Percentiles rank a stretch among this genome's conserved stretches.
phyloP scores from a whole-genome alignment of 2,888 invertebrate genomes.

The Trypoxylon attenuatum region DNA sequence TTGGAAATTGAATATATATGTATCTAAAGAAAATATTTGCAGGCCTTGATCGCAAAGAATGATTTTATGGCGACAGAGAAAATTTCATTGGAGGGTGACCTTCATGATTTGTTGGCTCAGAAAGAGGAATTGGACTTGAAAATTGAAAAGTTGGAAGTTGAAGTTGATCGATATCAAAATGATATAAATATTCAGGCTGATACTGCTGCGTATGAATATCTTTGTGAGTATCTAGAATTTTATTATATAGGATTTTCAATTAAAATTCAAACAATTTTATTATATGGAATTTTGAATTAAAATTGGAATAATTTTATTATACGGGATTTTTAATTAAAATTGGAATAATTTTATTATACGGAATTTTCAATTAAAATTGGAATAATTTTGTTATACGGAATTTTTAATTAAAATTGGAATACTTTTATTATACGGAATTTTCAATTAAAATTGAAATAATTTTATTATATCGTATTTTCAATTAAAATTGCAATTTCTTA shows the following conservation, averaged over 20 bases:
- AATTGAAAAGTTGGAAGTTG: constrained; percentile 76
- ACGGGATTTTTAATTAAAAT: too few species aligned
- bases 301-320: too few species aligned
- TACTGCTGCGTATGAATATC: constrained; percentile 65
- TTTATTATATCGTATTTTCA: too few species aligned
- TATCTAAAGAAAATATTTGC: constrained; percentile 48
- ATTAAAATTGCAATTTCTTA: background rate
- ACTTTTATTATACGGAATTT: too few species aligned
- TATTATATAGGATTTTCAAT: background rate
- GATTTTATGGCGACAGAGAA: constrained; percentile 80
- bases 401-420: too few species aligned
- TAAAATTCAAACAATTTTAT: too few species aligned
- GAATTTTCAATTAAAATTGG: too few species aligned
- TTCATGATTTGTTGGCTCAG: constrained; percentile 81
- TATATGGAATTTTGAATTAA: too few species aligned
- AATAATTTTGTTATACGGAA: too few species aligned
- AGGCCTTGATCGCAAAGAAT: constrained; percentile 81
- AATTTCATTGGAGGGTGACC: constrained; percentile 79
- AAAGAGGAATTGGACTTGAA: constrained; percentile 81
- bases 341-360: too few species aligned
- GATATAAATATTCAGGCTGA: constrained; percentile 65
- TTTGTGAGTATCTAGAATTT: constrained; percentile 57
- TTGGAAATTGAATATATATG: constrained; percentile 7
- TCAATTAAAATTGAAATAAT: too few species aligned
- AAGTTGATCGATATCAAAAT: constrained; percentile 65